Percentiles rank a stretch among this genome's conserved stretches.
Conservation (phyloP, 2,888 invertebrate species). For the Cryptosula pallasiana region DNA sequence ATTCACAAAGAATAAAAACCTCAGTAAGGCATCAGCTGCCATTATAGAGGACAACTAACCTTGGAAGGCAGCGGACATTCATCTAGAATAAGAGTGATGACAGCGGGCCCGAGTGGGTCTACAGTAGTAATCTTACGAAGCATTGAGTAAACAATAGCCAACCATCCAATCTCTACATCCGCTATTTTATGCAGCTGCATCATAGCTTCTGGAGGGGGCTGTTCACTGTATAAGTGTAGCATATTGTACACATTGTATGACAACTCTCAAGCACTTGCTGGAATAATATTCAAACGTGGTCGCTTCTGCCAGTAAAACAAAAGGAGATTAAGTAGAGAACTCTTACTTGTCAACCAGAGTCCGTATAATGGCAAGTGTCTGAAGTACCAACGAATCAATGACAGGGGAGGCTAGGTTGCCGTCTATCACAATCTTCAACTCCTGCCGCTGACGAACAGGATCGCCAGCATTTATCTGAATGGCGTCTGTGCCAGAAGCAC, state of each 20-base stretch:
- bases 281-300: too few relatives aligned
- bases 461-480: not conserved
- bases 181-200: conserved; percentile 76
- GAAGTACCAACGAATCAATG: conserved; percentile 68
- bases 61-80: conserved; percentile 86
- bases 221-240: conserved; percentile 74
- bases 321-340: too few relatives aligned
- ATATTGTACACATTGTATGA: too few relatives aligned
- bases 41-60: conserved; percentile 55
- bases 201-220: conserved; percentile 78
- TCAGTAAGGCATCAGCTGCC: too few relatives aligned
- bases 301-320: too few relatives aligned
- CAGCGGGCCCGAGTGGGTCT: conserved; percentile 79
- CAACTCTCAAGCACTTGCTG: too few relatives aligned
- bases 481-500: not conserved
- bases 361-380: conserved; percentile 73
- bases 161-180: conserved; percentile 66
- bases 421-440: conserved; percentile 5
- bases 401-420: conserved; percentile 1
- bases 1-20: too few relatives aligned
- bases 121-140: conserved; percentile 72
- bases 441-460: not conserved
- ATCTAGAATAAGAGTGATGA: conserved; percentile 80
- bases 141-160: conserved; percentile 76
- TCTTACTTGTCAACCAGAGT: conserved; percentile 79